phyloP scores from a whole-genome alignment of 2,888 invertebrate species.

The Ethmia dodecea region DNA sequence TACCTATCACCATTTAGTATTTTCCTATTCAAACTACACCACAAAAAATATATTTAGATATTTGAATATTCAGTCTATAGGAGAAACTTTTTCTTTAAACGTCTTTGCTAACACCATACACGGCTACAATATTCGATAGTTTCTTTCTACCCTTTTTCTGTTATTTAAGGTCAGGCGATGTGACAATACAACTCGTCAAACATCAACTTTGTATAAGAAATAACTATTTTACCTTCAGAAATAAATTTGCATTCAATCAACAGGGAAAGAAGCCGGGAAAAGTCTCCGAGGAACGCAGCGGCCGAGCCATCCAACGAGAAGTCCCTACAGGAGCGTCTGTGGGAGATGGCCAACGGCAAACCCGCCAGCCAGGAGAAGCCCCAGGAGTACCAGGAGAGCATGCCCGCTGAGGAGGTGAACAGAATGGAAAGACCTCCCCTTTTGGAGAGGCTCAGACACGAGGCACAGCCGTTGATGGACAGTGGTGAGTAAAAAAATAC shows the following conservation, averaged over 20 bases:
- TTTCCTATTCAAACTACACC: no score
- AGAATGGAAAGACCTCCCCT: slow-evolving; percentile 16
- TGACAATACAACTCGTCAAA: no score
- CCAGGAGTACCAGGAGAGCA: slow-evolving; percentile 1
- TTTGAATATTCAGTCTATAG: no score
- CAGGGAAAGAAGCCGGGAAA: slow-evolving; percentile 55
- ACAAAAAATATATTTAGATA: no score
- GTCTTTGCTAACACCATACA: no score
- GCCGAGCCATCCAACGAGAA: slow-evolving; percentile 37
- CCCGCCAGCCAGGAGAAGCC: slow-evolving; percentile 19
- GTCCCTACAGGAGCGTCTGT: slow-evolving; percentile 65
- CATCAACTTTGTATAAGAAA: no score
- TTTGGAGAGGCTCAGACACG: slow-evolving; percentile 21
- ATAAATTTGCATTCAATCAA: background rate
- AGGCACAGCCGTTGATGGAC: slow-evolving; percentile 17
- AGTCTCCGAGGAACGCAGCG: slow-evolving; percentile 40
- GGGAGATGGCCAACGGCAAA: slow-evolving; percentile 74
- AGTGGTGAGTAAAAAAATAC: slow-evolving; percentile 22
- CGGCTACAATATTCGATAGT: no score
- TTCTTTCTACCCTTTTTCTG: no score
- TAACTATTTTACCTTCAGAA: no score
- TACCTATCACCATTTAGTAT: no score
- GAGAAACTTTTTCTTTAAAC: no score
- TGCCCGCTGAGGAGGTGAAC: background rate
- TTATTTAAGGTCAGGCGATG: no score